Percentiles rank a stretch among this genome's conserved stretches.
These are phyloP conservation scores for Sycophaga agraensis DNA, from an alignment of 1,140 invertebrate species.

Conservation along the genomic window DNA sequence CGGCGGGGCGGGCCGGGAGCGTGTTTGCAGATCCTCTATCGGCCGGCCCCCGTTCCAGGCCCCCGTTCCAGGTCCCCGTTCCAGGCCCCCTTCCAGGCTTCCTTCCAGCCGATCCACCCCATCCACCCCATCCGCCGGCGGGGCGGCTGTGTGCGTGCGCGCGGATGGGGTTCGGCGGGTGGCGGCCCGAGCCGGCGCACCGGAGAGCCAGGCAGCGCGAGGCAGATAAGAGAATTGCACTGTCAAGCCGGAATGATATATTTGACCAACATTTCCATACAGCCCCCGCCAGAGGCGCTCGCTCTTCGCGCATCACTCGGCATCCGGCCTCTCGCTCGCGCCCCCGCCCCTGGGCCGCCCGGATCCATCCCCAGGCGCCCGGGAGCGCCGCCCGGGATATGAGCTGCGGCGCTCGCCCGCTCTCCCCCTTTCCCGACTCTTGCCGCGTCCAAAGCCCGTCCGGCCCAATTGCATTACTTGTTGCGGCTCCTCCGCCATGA, in stretches of 20 bases:
- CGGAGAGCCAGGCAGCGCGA: conserved; percentile 44
- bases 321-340: conserved; percentile 43
- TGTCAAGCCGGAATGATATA: conserved; percentile 84
- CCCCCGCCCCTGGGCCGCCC: conserved; percentile 30
- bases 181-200: neutral
- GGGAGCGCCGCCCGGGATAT: too few relatives aligned
- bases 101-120: neutral
- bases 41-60: conserved; percentile 44
- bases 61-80: conserved; percentile 44
- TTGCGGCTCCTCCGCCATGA: too few relatives aligned
- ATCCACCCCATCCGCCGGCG: conserved; percentile 27
- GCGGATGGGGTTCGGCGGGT: conserved; percentile 6
- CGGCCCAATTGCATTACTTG: too few relatives aligned
- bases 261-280: conserved; percentile 84
- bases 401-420: conserved; percentile 12
- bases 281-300: conserved; percentile 54
- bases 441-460: too few relatives aligned
- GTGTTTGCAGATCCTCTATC: conserved; percentile 61
- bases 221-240: conserved; percentile 82
- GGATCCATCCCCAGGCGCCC: too few relatives aligned
- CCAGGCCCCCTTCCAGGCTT: conserved; percentile 38
- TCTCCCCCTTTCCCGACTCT: conserved; percentile 14
- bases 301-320: conserved; percentile 45
- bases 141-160: conserved; percentile 42
- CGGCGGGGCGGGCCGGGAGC: conserved; percentile 36